These are phyloP conservation scores for Thymelicus sylvestris DNA, from an alignment of 2,888 invertebrate genomes.

Conservation along the genomic window DNA sequence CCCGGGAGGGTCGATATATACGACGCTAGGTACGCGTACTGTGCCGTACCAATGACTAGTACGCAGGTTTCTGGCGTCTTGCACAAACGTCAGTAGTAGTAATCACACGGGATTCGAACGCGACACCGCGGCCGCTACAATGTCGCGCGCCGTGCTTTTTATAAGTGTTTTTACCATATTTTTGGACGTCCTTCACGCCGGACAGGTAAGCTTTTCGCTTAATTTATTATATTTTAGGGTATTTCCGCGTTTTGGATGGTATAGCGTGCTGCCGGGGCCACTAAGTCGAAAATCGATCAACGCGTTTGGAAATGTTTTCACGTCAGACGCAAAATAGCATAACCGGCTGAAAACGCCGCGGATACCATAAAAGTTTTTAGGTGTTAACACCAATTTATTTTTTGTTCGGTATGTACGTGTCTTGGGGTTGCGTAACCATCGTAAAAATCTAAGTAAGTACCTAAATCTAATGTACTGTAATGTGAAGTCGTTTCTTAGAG, in stretches of 20 bases:
- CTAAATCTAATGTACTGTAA: neutral
- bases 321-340: slow-evolving; percentile 69
- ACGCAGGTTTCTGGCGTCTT: slow-evolving; percentile 79
- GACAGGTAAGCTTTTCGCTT: slow-evolving; percentile 76
- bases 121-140: slow-evolving; percentile 80
- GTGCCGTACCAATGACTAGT: slow-evolving; percentile 73
- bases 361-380: slow-evolving; percentile 71
- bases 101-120: slow-evolving; percentile 63
- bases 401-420: slow-evolving; percentile 48
- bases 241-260: slow-evolving; percentile 41
- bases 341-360: slow-evolving; percentile 68
- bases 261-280: slow-evolving; percentile 51
- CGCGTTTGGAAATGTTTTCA: slow-evolving; percentile 76
- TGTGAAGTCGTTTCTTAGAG: neutral
- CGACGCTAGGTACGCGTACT: slow-evolving; percentile 78
- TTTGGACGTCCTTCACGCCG: slow-evolving; percentile 84
- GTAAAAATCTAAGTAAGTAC: slow-evolving; percentile 6
- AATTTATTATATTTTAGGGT: slow-evolving; percentile 44
- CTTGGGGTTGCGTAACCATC: slow-evolving; percentile 63
- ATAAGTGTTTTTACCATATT: slow-evolving; percentile 85
- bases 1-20: slow-evolving; percentile 83
- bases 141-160: slow-evolving; percentile 86
- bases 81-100: slow-evolving; percentile 67
- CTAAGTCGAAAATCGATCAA: slow-evolving; percentile 79
- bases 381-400: slow-evolving; percentile 48